Conservation (phyloP, 2,797 vertebrate species). For the Euthynnus affinis region DNA sequence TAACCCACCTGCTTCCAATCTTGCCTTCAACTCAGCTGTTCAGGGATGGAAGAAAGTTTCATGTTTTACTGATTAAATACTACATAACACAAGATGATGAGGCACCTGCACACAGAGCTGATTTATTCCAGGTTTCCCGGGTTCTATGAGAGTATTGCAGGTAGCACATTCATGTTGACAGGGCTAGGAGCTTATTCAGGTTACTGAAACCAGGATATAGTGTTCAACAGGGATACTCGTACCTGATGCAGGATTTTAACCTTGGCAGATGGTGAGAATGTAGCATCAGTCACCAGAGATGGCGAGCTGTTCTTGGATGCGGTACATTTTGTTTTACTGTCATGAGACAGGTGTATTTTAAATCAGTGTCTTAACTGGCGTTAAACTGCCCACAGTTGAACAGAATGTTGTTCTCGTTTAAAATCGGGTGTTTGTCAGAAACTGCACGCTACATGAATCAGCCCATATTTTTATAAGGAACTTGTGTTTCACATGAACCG, state of each 20-base stretch:
- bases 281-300: no score
- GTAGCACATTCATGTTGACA: no score
- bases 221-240: no score
- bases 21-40: not conserved
- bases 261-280: no score
- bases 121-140: no score
- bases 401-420: not conserved
- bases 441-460: slow-evolving; percentile 1
- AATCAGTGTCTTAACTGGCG: not conserved
- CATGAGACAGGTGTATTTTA: not conserved
- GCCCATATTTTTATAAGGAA: slow-evolving; percentile 17
- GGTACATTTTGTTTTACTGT: not conserved
- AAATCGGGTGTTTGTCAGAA: slow-evolving; percentile 16
- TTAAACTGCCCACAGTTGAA: not conserved
- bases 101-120: no score
- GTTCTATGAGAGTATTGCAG: no score
- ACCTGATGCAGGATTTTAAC: no score
- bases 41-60: not conserved
- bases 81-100: no score
- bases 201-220: no score
- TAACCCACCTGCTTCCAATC: not conserved
- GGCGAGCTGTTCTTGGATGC: not conserved
- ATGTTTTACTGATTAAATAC: no score
- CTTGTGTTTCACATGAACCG: slow-evolving; percentile 39
- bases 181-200: no score